Percentiles rank a stretch among this genome's conserved stretches.
These are phyloP conservation scores for Typhlomys cinereus DNA, from an alignment of 2,113 vertebrate species.

Conservation along the genomic window DNA sequence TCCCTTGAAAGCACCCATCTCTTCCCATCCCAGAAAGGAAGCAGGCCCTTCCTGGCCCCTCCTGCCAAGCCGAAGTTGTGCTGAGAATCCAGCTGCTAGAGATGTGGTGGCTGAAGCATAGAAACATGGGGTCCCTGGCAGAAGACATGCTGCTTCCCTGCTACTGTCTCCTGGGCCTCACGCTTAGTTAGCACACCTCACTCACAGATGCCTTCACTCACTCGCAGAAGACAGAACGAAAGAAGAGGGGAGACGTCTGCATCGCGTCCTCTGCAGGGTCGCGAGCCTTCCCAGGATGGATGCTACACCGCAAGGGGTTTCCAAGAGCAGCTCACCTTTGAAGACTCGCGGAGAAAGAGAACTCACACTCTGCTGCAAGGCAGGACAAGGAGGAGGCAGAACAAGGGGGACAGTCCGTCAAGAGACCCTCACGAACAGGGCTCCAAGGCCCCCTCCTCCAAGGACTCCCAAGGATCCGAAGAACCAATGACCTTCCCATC, in stretches of 20 bases:
- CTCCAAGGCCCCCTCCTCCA: not conserved
- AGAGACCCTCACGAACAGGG: not conserved
- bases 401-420: not conserved
- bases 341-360: not conserved
- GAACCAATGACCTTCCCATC: not conserved
- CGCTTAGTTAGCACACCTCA: not conserved
- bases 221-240: fast-evolving
- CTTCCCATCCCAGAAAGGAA: not conserved
- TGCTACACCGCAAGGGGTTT: not conserved
- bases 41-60: not conserved
- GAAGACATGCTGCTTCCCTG: not conserved
- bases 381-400: not conserved
- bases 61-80: not conserved
- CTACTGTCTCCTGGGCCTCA: not conserved
- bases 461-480: not conserved
- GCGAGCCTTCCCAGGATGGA: not conserved
- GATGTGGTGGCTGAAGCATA: not conserved
- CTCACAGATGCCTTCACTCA: not conserved
- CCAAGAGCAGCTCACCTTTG: not conserved
- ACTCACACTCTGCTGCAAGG: fast-evolving
- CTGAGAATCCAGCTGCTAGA: not conserved
- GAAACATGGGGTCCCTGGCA: not conserved
- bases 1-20: too few relatives aligned
- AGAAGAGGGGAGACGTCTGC: not conserved
- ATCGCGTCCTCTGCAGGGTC: not conserved